Percentiles rank a stretch among this genome's conserved stretches.
These are phyloP conservation scores for Drosophila nr. perissopoda DNA, from an alignment of 2,888 invertebrate genomes.

Conservation along the genomic window DNA sequence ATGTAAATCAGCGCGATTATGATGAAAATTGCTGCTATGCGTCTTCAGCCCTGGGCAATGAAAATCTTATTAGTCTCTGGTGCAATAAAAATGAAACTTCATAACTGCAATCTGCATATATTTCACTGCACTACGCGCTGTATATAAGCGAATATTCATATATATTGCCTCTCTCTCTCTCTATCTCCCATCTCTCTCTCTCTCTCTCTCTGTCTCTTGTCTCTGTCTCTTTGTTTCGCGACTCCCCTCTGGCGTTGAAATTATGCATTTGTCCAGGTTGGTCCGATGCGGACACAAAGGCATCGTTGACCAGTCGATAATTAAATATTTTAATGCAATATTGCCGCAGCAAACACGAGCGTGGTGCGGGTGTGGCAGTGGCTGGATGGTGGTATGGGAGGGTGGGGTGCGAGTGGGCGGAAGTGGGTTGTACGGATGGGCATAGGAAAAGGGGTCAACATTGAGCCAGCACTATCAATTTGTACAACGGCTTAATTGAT, in stretches of 20 bases:
- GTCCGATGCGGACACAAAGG: constrained; percentile 46
- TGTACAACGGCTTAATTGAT: constrained; percentile 77
- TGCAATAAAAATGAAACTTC: constrained; percentile 56
- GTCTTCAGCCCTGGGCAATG: constrained; percentile 6
- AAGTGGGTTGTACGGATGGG: background rate
- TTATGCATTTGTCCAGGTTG: constrained; percentile 58
- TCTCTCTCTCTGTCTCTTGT: background rate
- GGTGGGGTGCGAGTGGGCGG: background rate
- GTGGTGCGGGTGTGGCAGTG: background rate
- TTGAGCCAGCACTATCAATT: constrained; percentile 71
- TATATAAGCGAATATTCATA: constrained; percentile 27
- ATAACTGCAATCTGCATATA: constrained; percentile 59
- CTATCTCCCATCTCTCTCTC: background rate
- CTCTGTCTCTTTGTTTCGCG: constrained; percentile 15
- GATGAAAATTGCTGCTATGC: constrained; percentile 35
- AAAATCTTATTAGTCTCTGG: constrained; percentile 54
- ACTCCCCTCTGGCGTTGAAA: constrained; percentile 51
- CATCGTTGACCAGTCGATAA: constrained; percentile 61
- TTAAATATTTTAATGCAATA: constrained; percentile 79
- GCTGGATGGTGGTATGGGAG: background rate
- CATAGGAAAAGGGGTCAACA: constrained; percentile 18
- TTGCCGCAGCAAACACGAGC: constrained; percentile 35
- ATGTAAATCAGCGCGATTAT: constrained; percentile 61
- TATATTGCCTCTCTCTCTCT: constrained; percentile 6
- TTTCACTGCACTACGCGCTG: constrained; percentile 15